Evolutionary conservation across 2,113 vertebrate species (phyloP).

Genomic region (Apistogramma diplotaenia): DNA sequence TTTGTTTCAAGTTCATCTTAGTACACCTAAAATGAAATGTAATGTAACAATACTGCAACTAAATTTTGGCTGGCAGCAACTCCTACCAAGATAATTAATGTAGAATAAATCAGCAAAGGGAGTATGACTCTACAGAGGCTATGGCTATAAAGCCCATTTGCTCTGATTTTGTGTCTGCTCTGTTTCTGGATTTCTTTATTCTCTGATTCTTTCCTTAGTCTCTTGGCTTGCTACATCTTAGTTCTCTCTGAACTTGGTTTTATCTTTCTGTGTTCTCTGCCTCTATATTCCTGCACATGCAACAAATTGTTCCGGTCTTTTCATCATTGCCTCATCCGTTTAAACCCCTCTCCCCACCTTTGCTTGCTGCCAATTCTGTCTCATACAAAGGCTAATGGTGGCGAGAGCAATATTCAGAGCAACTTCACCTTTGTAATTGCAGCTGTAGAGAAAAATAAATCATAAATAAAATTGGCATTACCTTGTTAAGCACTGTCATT

Average conservation of each 20-base stretch:
- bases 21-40: not conserved
- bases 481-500: not conserved
- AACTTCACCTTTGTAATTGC: not conserved
- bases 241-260: not conserved
- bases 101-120: not conserved
- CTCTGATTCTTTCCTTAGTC: not conserved
- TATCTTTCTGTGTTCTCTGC: not conserved
- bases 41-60: not conserved
- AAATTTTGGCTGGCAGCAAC: not conserved
- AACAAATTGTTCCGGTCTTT: constrained; percentile 15
- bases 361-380: not conserved
- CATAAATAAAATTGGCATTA: not conserved
- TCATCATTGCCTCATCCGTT: not conserved
- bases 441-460: not conserved
- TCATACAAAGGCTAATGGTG: not conserved
- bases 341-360: not conserved
- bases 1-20: not conserved
- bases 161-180: not conserved
- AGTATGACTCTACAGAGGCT: not conserved
- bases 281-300: not conserved
- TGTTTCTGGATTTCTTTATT: not conserved
- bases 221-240: constrained; percentile 4
- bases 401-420: constrained; percentile 17
- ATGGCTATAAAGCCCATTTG: not conserved
- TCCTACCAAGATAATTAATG: not conserved